Evolutionary conservation across 2,113 vertebrate species (phyloP).

Genomic region (Lagopus leucura): DNA sequence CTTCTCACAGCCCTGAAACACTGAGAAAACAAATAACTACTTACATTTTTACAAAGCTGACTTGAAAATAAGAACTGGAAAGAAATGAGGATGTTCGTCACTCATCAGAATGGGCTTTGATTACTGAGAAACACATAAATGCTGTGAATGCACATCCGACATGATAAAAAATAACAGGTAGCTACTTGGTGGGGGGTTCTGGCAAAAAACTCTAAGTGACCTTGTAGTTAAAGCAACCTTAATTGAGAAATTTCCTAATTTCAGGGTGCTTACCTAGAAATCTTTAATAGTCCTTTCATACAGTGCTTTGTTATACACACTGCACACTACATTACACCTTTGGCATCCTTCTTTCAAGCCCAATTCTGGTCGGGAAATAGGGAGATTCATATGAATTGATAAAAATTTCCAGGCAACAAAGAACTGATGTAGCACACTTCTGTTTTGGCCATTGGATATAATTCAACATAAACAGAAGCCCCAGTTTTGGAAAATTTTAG

Average conservation of each 20-base stretch:
- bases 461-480: background rate
- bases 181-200: background rate
- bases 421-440: accelerated
- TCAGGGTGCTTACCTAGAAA: background rate
- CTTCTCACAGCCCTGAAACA: background rate
- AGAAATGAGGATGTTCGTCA: background rate
- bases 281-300: background rate
- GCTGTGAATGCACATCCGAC: background rate
- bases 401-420: background rate
- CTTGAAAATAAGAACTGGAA: background rate
- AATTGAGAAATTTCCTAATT: background rate
- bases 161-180: background rate
- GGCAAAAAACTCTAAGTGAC: background rate
- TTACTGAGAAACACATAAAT: background rate
- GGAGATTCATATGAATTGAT: accelerated
- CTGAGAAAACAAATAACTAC: background rate
- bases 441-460: background rate
- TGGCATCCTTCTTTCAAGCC: background rate
- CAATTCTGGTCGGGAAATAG: background rate
- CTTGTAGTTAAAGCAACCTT: background rate
- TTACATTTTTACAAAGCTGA: background rate
- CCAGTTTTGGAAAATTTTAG: background rate
- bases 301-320: background rate
- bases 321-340: background rate
- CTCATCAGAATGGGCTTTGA: background rate